Conservation (phyloP, 2,888 invertebrate genomes). For the Exephanes ischioxanthus region DNA sequence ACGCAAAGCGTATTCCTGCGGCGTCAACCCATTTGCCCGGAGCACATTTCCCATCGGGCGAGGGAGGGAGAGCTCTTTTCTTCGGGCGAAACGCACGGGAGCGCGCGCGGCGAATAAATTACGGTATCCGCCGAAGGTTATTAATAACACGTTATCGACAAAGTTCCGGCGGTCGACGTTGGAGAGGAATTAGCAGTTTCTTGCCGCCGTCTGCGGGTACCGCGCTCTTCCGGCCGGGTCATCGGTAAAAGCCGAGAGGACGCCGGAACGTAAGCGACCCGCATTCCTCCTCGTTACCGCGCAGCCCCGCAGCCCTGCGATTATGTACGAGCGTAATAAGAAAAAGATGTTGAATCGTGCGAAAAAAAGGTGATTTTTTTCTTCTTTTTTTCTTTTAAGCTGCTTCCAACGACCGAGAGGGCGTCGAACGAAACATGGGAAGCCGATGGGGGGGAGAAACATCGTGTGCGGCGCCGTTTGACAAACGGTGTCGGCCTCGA, state of each 20-base stretch:
- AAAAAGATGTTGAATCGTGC: slow-evolving; percentile 17
- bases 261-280: slow-evolving; percentile 52
- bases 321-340: slow-evolving; percentile 33
- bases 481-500: slow-evolving; percentile 25
- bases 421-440: slow-evolving; percentile 22
- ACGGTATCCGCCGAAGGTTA: slow-evolving; percentile 7
- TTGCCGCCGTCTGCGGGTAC: slow-evolving; percentile 40
- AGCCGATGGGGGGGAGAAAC: neutral
- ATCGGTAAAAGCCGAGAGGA: slow-evolving; percentile 28
- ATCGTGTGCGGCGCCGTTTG: slow-evolving; percentile 9
- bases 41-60: slow-evolving; percentile 25
- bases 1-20: neutral
- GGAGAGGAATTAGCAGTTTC: slow-evolving; percentile 13
- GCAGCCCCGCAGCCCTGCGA: slow-evolving; percentile 25
- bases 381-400: neutral
- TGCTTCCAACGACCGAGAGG: neutral
- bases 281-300: slow-evolving; percentile 38
- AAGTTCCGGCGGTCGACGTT: slow-evolving; percentile 28
- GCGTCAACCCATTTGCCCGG: slow-evolving; percentile 60
- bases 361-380: slow-evolving; percentile 33
- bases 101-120: slow-evolving; percentile 16
- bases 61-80: neutral
- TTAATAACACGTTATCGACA: slow-evolving; percentile 34
- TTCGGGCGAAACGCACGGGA: neutral
- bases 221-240: slow-evolving; percentile 36